Evolutionary conservation across 2,888 invertebrate species (phyloP), one percentile per base, ranked within the genome.

Genomic region (Lucinisca nassula): DNA sequence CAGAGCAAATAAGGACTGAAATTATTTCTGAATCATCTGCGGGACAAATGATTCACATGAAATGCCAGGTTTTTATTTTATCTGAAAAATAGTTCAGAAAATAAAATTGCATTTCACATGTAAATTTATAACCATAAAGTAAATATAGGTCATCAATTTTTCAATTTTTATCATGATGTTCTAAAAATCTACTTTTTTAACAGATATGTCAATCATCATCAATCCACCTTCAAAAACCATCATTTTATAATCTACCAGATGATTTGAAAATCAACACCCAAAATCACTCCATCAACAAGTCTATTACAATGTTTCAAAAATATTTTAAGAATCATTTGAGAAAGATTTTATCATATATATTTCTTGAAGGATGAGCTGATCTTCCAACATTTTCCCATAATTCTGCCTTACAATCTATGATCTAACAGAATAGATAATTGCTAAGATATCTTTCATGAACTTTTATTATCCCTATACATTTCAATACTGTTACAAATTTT

Each of bases 311-410:
- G 67, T 35, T 35, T 67, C 67, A 12, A 35, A 32, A 67, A 32
- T 67, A 67, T 67, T 67, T 30, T 67, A 17, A 67, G 67, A 35
- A 67, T 8, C 32, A 32, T 67, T 17, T 35, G 35, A 35, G 35
- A 35, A 67, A 35, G 67, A 67, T 67, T 67, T 67, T 35, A 35
- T 14, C 30, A 32, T 17, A 55, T 14, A 35, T 32, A 12, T 27
- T 67, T 67, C 35, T 35, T 35, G 67, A 67, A 67, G 30, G 67
- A 67, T 67, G 67, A 67, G 35, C n/a, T 35, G 67, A 67, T 67
- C 21, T 14, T 67, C 10, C 10, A 35, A 67, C 30, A 32, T 32
- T 67, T 67, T 17, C 30, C 10, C 67, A 35, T 35, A 32, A 10
- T 6, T 8, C n/a, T 55, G 21, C 55, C n/a, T 8, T 12, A 12